These are phyloP conservation scores for Crocodylus rhombifer DNA, from an alignment of 2,797 vertebrate species.

Conservation along the genomic window DNA sequence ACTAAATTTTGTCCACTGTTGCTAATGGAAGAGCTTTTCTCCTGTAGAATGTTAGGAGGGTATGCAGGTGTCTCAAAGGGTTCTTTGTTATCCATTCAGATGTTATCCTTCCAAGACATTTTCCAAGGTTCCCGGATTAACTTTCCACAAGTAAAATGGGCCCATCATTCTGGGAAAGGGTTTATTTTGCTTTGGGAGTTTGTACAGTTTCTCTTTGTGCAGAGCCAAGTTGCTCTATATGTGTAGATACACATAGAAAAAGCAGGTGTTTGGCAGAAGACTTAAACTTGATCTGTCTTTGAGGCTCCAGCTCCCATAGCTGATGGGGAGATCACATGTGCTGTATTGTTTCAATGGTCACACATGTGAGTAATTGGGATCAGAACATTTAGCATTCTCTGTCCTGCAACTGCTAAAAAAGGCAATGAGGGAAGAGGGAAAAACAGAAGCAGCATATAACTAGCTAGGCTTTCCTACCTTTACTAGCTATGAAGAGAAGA, in stretches of 20 bases:
- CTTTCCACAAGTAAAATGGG: constrained; percentile 18
- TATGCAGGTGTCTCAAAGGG: background rate
- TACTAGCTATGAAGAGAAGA: background rate
- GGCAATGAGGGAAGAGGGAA: background rate
- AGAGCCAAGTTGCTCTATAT: constrained; percentile 33
- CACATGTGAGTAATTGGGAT: background rate
- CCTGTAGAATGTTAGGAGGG: background rate
- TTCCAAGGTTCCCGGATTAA: constrained; percentile 27
- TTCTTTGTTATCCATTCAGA: constrained; percentile 17
- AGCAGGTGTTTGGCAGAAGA: constrained; percentile 74
- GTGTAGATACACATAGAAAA: constrained; percentile 14
- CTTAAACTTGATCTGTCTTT: constrained; percentile 48
- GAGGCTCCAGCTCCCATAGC: background rate
- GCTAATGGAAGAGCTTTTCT: background rate
- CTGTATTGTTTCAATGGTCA: background rate
- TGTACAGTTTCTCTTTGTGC: background rate
- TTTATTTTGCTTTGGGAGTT: constrained; percentile 44
- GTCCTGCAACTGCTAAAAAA: accelerated
- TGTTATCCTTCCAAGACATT: background rate
- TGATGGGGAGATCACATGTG: background rate
- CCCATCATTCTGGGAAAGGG: constrained; percentile 29
- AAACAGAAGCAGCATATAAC: background rate
- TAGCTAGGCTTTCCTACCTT: background rate
- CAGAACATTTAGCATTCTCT: background rate
- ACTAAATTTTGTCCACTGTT: background rate